Base-by-base conservation (phyloP, 2,113 vertebrate genomes). In the Carassius carassius region DNA sequence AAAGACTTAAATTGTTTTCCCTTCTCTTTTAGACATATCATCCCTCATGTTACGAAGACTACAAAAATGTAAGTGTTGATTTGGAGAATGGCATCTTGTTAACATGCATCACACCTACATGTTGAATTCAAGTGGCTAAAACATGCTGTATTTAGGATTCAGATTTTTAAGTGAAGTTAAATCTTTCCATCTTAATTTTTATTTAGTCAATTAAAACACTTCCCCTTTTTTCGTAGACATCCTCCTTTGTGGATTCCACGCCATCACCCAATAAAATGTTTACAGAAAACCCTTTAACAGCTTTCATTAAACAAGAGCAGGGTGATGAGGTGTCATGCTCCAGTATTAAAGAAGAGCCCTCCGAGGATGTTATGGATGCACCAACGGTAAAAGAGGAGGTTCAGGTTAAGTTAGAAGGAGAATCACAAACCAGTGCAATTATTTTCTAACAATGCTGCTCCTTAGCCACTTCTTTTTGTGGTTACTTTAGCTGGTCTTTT, bases 1-100 rank as follows among this genome's bases (percentile, higher is more conserved):
- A 70, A 70, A 41, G 3, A 4, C 3, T 21, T 12, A 37, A 69
- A 37, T 37, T 35, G 37, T 76, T 37, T 74, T 69, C 19, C 16
- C 62, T 32, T 37, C 72, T 56, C 91, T 93, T 84, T 80, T 90
- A 99, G 98, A 99, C 97, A 91, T 99, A 98, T 91, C 98, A 99
- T 93, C 98, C 98, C 3, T 95, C 98, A 74, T 99, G 98, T 91
- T 99, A 97, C 0, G 98, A 99, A 91, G 98, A 99, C 93, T 98
- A 99, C 92, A 97, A 97, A 93, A 99, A 99, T 0, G 98, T 99
- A 92, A 99, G 97, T 96, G 82, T 21, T 74, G 16, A 69, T 82
- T 74, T 84, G 41, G 9, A 21, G 14, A 75, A 75, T 75, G 14
- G 13, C 23, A 29, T 49, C n/a, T 29, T 29, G 44, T 32, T 35